Evolutionary conservation across 2,113 vertebrate species (phyloP), one percentile per base, ranked within the genome.

Genomic region (Apistogramma diplotaenia): DNA sequence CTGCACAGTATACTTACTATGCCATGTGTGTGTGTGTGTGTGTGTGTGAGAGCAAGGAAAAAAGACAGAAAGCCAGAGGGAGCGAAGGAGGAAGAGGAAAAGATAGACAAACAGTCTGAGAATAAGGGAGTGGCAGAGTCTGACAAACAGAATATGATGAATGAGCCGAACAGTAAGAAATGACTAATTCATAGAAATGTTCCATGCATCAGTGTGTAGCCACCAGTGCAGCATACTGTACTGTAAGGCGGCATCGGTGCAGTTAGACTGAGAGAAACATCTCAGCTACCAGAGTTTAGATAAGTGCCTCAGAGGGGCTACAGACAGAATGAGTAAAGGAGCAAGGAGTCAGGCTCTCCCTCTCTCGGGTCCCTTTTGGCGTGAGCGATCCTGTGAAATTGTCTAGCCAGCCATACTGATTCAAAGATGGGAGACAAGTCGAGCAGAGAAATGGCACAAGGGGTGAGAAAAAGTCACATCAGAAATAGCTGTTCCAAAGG

Each of bases 121-220:
- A 89, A 83, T 59, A 84, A 90, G 89, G 90, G 87, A 90, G 90
- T 92, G 92, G 90, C 92, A 65, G 76, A 78, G 85, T 90, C 89
- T 91, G 88, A 90, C 88, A 92, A 91, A 88, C 80, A 78, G 85
- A 85, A 89, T 91, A 86, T 91, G 90, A 93, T 90, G 86, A 93
- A 93, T 89, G 90, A 89, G 87, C 60, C 43, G 18, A 91, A 84
- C 77, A 80, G 82, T 83, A 88, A 84, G 75, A 90, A 86, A 94
- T 93, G 82, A 93, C 92, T 94, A 93, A 94, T 93, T 94, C 92
- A 94, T 92, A 65, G 91, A 84, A 79, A 86, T 84, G 70, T 84
- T 91, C 83, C 76, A 81, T 86, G 88, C 87, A 83, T 88, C 85
- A 81, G 79, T 82, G 90, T 92, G 88, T 62, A 70, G 85, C 81